Base-by-base conservation (phyloP, 2,888 invertebrate species). In the Rhaphigaster nebulosa region DNA sequence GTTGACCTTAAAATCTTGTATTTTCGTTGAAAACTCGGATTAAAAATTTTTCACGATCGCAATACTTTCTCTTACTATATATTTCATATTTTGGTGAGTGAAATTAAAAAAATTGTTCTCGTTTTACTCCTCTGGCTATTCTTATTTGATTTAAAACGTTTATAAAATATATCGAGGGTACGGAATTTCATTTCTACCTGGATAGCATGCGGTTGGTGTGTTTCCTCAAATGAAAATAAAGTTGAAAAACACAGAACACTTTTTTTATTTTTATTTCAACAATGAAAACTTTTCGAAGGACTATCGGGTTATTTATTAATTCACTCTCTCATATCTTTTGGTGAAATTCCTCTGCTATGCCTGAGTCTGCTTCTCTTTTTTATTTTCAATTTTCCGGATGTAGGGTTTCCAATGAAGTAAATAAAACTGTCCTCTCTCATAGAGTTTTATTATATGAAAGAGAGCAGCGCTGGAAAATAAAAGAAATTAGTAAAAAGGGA, bases 391-490 rank as follows among this genome's bases (percentile, higher is more conserved):
- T 76, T 76, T 76, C 70, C 70, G 38, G 70, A 38, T 76, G 34
- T 23, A 76, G 34, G 38, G 38, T 34, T 76, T 76, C 70, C 70
- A 76, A 76, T 76, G 70, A 76, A 76, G 70, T 76, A 76, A 76
- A 76, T 76, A 76, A 76, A 76, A 76, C 34, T 76, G 70, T 76
- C 70, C 20, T 10, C 20, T 65, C 65, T 38, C 34, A 20, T 38
- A 34, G 70, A 38, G 65, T 76, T 76, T 76, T 76, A 76, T 38
- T 26, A 76, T 76, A 76, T 20, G 38, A 38, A 76, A 76, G 38
- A 38, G 38, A 34, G 15, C 15, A 15, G 29, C 0, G 65, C 56
- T 23, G 15, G 15, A 8, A 23, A 34, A 76, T 8, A 76, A 76
- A 38, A 65, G 12, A 29, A 15, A 15, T 12, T 29, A n/a, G n/a